Base-by-base conservation (phyloP, 2,113 vertebrate species). In the Hemicordylus capensis region DNA sequence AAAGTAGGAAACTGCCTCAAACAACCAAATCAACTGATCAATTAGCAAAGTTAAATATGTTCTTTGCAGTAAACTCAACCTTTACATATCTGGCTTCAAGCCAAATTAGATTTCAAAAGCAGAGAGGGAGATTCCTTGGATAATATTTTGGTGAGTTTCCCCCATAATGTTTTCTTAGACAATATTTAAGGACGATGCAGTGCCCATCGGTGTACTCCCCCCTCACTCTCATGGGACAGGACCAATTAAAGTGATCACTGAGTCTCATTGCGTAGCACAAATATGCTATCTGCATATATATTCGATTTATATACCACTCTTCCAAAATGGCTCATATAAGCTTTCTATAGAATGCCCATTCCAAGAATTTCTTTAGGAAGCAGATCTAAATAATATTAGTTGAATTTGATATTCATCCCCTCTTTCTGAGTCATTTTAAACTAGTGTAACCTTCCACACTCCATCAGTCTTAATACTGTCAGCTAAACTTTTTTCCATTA, bases 91-190 rank as follows among this genome's bases (percentile, higher is more conserved):
- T 0, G 66, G 37, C 73, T 44, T 26, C 66, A 26, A 84, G 6
- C 17, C 7, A 1, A 0, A 0, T 1, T 0, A 0, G 0, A 37
- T 4, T 0, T 9, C 51, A 24, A 20, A 2, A 39, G 69, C 3
- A 9, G 0, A 51, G 8, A 11, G 54, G 9, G 56, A 63, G 48
- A 63, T 66, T 37, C 17, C 1, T 63, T 11, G 24, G 81, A 20
- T 1, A 1, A 1, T 1, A 2, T 20, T 4, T 37, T 20, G 20
- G 26, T 39, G n/a, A 31, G 0, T 8, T 8, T 6, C 70, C 24
- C n/a, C 10, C 0, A 28, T 2, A 1, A 14, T 1, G n/a, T 76
- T 14, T 24, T 56, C 20, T 61, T 22, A n/a, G 8, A 24, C 28
- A 31, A 19, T 6, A 17, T 42, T 48, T 72, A 72, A 61, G 26